Base-by-base conservation (phyloP, 2,888 invertebrate species). In the Protodeltote pygarga region DNA sequence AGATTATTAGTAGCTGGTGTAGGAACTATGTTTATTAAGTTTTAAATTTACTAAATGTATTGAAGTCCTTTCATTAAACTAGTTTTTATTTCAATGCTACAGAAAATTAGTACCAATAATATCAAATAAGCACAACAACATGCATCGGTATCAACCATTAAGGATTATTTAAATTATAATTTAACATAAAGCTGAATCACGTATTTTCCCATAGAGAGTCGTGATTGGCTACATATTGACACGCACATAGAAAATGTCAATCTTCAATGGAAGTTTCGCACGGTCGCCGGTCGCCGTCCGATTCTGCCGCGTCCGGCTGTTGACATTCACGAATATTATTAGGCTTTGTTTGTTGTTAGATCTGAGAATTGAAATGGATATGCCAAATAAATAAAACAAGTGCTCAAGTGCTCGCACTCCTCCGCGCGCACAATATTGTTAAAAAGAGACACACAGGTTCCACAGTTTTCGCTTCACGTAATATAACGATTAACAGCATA, bases 291-390 rank as follows among this genome's bases (percentile, higher is more conserved):
- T 35, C 32, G 35, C 40, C 52, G 62, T 45, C 59, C 24, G 34
- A 20, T 45, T 60, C 31, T 31, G 42, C 38, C 37, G 28, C 31
- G 63, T 63, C 63, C 65, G 65, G 51, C 48, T 61, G 33, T 24
- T 65, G 57, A 23, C 63, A 64, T 64, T 64, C 51, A 64, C 62
- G 50, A 58, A 58, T 53, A 57, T 50, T 45, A 62, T 52, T 64
- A 32, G 34, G 42, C 15, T 37, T 48, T 55, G 39, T 62, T 54
- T 29, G 13, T 16, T 31, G 5, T 10, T 3, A n/a, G 28, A 55
- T 29, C n/a, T 9, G 0, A 10, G 47, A 46, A 48, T 19, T 0
- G 17, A 32, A 9, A n/a, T 35, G n/a, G 55, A 45, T 57, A 13
- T 35, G 61, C 3, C 8, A 13, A 3, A 6, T 5, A 15, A 28